Percentiles rank a stretch among this genome's conserved stretches.
Conservation (phyloP, 35 echinoderm and acorn worm genomes). For the Stichopus chloronotus region DNA sequence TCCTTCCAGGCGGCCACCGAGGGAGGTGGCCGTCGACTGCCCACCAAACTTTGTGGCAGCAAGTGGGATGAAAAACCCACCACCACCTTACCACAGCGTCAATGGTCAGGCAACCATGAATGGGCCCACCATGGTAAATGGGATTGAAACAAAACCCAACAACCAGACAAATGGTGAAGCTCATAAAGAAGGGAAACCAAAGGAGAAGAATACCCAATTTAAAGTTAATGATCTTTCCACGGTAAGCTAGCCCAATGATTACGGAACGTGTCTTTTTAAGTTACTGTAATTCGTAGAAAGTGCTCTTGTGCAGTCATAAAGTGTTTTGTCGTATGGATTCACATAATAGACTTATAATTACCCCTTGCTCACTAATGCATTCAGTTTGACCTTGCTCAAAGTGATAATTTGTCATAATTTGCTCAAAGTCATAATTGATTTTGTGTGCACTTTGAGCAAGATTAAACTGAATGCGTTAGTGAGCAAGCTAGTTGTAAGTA, state of each 20-base stretch:
- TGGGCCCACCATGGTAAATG: constrained; percentile 67
- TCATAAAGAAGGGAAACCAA: constrained; percentile 25
- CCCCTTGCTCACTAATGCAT: too few species aligned
- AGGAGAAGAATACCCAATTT: constrained; percentile 12
- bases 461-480: too few species aligned
- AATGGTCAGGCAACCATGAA: constrained; percentile 78
- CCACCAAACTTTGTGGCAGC: constrained; percentile 97
- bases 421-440: too few species aligned
- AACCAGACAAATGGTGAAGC: constrained; percentile 53
- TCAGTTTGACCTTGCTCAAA: too few species aligned
- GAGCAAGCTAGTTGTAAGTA: too few species aligned
- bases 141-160: constrained; percentile 39
- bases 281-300: too few species aligned
- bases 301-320: too few species aligned
- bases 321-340: too few species aligned
- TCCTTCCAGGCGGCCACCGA: constrained; percentile 40
- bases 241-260: not conserved
- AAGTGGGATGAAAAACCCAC: constrained; percentile 98
- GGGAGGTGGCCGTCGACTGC: constrained; percentile 95
- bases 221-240: constrained; percentile 39
- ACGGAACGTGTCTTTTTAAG: too few species aligned
- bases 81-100: constrained; percentile 29
- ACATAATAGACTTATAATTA: too few species aligned
- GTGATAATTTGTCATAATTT: too few species aligned
- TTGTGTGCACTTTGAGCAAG: too few species aligned